Base-by-base conservation (phyloP, 2,797 vertebrate genomes). In the Girardinus metallicus region DNA sequence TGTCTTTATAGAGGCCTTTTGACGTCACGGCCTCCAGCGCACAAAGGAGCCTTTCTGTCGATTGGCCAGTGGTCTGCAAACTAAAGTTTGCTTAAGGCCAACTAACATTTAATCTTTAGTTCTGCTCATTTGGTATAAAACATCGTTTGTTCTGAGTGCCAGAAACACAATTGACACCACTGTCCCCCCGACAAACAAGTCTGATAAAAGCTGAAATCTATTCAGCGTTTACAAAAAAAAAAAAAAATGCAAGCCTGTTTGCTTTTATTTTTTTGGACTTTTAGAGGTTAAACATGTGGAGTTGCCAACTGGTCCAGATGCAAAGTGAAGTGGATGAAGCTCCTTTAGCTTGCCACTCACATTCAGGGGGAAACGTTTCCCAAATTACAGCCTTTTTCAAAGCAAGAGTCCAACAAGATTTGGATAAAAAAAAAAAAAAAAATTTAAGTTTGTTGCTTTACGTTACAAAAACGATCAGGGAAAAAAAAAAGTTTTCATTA, bases 51-150 rank as follows among this genome's bases (percentile, higher is more conserved):
- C 97, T 96, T 98, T 99, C 94, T 96, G 95, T 91, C 89, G 91
- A 93, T 93, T 95, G 91, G 93, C 95, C 96, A 96, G 96, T 95
- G 95, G 96, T 97, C 97, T 97, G 95, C 95, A 95, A 96, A 97
- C 94, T 94, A 92, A 94, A 96, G 96, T 95, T 96, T 77, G 97
- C 98, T 97, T 95, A 95, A 95, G 97, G 98, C 97, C 89, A 96
- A 95, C 92, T 95, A 90, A 91, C 95, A 95, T 99, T 99, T 99
- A 96, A 98, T 97, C 97, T 98, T 99, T 99, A 95, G 96, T 99
- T 99, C 96, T 97, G 96, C 97, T 97, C 95, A 31, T 96, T 95
- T 95, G 82, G 94, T 95, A 97, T 94, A 97, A 96, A 97, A 97
- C 97, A 97, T 97, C 96, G 95, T 94, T 96, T 97, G 97, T 97